phyloP scores from a whole-genome alignment of 2,797 vertebrate species.

The Chelmon rostratus region DNA sequence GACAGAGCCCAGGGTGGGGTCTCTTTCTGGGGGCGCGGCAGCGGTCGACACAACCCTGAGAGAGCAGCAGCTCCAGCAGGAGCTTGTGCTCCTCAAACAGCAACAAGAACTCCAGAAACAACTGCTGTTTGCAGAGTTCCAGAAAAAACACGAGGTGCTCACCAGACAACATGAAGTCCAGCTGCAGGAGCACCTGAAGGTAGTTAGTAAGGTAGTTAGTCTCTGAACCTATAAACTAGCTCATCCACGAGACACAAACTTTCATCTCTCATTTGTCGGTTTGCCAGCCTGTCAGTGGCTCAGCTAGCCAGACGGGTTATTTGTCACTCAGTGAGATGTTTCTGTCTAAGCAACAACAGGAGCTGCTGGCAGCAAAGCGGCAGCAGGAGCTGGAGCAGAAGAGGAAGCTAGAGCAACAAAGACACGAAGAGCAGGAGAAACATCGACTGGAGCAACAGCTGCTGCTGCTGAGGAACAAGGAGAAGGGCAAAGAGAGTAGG shows the following conservation, averaged over 20 bases:
- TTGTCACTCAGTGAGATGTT: conserved; percentile 16
- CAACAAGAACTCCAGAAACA: conserved; percentile 98
- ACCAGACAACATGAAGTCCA: conserved; percentile 96
- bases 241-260: background rate
- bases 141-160: conserved; percentile 96
- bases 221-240: background rate
- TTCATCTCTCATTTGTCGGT: background rate
- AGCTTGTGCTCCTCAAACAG: conserved; percentile 93
- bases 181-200: conserved; percentile 97
- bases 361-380: conserved; percentile 92
- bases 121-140: conserved; percentile 96
- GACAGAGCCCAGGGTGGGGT: conserved; percentile 83
- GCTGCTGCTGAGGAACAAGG: conserved; percentile 82
- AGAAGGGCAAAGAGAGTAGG: conserved; percentile 84
- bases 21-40: conserved; percentile 62
- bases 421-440: conserved; percentile 95
- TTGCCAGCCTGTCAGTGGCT: background rate
- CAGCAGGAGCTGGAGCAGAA: conserved; percentile 97
- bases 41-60: conserved; percentile 86
- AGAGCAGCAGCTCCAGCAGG: conserved; percentile 95
- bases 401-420: conserved; percentile 92
- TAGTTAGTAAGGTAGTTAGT: conserved; percentile 57
- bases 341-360: conserved; percentile 92
- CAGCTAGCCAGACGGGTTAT: background rate
- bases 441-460: conserved; percentile 94